Evolutionary conservation across 2,113 vertebrate genomes (phyloP), one percentile per base, ranked within the genome.

Genomic region (Columba janthina): DNA sequence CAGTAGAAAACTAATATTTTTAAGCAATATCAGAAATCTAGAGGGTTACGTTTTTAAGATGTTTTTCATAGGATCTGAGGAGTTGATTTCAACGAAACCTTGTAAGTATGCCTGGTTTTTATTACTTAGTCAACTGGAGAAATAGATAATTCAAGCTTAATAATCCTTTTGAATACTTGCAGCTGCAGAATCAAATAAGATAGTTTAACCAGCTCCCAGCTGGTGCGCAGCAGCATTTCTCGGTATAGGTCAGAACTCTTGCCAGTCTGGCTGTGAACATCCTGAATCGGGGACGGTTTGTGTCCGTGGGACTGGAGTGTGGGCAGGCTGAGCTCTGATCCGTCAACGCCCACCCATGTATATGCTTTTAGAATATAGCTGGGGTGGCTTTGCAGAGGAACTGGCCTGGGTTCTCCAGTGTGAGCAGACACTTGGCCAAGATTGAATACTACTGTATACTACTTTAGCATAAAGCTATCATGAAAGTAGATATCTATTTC

Each of bases 261-360:
- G 60, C 36, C n/a, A 10, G 0, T n/a, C 12, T 38, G 25, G 51
- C 85, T 85, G 26, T 40, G 19, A 73, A 28, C 5, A 21, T 54
- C 54, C 31, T 3, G 1, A 48, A 44, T 3, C 0, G 1, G 14
- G n/a, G 40, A 32, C 19, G 12, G 9, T 57, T 80, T 70, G 28
- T 88, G 77, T 40, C 32, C 4, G 7, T 19, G 13, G 36, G 12
- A n/a, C 2, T 50, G n/a, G 46, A 88, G 34, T 4, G 0, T 26
- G 46, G 21, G 28, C 28, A 61, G 22, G 14, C 73, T 65, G 51
- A 85, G 65, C 64, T 86, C 56, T 61, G 29, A 12, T 38, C 50
- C 60, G 0, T 77, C 38, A 48, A n/a, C 72, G 61, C n/a, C 28
- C n/a, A 58, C 16, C n/a, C 19, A 5, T 15, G 4, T 61, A 15